A percentile compares a stretch with the other conserved stretches of the same genome.
Evolutionary conservation across 2,797 vertebrate species (phyloP).

Genomic region (Rousettus madagascariensis): DNA sequence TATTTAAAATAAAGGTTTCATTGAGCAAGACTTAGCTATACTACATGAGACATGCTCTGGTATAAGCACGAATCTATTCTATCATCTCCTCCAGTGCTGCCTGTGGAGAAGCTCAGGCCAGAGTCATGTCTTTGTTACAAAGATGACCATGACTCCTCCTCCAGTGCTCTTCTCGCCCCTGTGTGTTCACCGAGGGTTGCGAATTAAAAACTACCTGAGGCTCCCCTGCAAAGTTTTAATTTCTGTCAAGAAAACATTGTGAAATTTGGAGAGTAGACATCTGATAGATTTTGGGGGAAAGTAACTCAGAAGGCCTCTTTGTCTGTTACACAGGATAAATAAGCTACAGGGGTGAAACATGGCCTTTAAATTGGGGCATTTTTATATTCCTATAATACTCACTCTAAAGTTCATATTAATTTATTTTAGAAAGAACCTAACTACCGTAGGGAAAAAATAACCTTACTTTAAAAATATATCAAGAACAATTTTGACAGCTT

Average conservation of each 20-base stretch:
- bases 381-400: neutral
- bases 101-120: neutral
- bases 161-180: neutral
- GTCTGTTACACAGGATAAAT: neutral
- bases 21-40: neutral
- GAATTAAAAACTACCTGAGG: neutral
- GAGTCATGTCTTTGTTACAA: neutral
- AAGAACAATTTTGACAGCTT: neutral
- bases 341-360: neutral
- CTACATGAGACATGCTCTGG: neutral
- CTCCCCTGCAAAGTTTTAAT: neutral
- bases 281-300: neutral
- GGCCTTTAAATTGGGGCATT: neutral
- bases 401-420: neutral
- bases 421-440: conserved; percentile 37
- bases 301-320: neutral
- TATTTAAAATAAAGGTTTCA: neutral
- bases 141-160: neutral
- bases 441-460: neutral
- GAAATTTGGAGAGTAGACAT: neutral
- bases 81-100: rapidly evolving
- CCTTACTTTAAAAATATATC: conserved; percentile 1
- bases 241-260: neutral
- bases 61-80: neutral
- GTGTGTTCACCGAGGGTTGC: neutral